These are phyloP conservation scores for Oplegnathus fasciatus DNA, from an alignment of 2,113 vertebrate genomes.

Conservation along the genomic window DNA sequence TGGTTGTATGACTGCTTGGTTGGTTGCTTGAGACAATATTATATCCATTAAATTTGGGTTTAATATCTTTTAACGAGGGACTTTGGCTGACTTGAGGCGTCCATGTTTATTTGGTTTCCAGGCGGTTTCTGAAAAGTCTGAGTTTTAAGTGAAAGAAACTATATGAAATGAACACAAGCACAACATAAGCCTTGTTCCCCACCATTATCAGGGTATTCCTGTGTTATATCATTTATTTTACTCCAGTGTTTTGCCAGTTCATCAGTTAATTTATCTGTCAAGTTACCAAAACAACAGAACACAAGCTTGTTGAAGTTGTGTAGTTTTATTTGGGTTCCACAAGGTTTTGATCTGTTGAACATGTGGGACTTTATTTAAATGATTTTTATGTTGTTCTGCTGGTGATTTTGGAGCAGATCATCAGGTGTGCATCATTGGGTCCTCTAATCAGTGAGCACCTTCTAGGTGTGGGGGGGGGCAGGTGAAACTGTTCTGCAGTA, in stretches of 20 bases:
- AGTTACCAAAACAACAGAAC: not conserved
- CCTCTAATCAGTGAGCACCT: not conserved
- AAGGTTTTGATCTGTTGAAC: not conserved
- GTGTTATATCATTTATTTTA: not conserved
- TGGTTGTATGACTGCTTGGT: not conserved
- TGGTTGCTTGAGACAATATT: not conserved
- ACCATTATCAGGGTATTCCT: not conserved
- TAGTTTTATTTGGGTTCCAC: not conserved
- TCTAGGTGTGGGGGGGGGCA: not conserved
- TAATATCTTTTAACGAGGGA: not conserved
- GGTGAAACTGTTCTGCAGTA: not conserved
- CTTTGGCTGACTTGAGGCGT: not conserved
- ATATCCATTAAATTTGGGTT: not conserved
- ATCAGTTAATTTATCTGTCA: too few species aligned
- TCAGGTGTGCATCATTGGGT: not conserved
- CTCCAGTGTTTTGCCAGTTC: not conserved
- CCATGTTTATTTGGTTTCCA: not conserved
- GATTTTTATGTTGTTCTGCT: not conserved
- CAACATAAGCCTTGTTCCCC: not conserved
- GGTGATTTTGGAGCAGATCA: not conserved
- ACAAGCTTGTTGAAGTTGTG: not conserved
- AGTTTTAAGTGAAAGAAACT: not conserved
- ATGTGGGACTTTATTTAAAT: not conserved
- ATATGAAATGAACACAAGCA: not conserved
- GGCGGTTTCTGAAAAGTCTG: not conserved